Percentiles rank a stretch among this genome's conserved stretches.
Conservation (phyloP, 2,888 invertebrate species). For the Drosophila diplacantha region DNA sequence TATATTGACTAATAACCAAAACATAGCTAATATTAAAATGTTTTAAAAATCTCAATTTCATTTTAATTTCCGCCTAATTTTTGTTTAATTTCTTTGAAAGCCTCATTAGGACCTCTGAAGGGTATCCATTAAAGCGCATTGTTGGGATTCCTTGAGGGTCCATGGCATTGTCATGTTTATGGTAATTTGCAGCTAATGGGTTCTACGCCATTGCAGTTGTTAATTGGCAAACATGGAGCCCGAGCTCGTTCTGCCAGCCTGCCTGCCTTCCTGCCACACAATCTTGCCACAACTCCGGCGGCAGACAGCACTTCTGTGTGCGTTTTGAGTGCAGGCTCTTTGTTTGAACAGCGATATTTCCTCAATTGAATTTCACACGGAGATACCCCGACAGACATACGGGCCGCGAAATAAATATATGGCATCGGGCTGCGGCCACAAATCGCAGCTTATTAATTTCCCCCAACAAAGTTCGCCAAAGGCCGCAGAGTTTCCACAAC, state of each 20-base stretch:
- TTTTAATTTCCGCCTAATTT: not conserved
- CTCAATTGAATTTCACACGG: constrained; percentile 61
- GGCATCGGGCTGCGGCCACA: constrained; percentile 41
- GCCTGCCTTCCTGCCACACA: constrained; percentile 1
- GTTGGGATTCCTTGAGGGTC: constrained; percentile 46
- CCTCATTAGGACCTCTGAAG: not conserved
- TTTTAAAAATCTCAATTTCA: not conserved
- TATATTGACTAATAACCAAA: not conserved
- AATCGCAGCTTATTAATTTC: constrained; percentile 69
- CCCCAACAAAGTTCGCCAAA: constrained; percentile 60
- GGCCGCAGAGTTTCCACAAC: constrained; percentile 44
- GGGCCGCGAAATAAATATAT: constrained; percentile 33
- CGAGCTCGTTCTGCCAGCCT: constrained; percentile 42
- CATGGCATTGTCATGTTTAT: constrained; percentile 67
- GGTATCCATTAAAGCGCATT: not conserved
- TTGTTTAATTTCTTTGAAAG: not conserved
- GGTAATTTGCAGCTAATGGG: constrained; percentile 72
- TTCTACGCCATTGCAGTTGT: constrained; percentile 68
- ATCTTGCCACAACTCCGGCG: constrained; percentile 12
- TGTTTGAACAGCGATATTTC: constrained; percentile 55
- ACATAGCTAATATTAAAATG: not conserved
- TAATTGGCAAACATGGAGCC: constrained; percentile 60
- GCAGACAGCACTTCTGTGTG: constrained; percentile 15
- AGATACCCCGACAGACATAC: constrained; percentile 42
- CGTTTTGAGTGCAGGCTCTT: constrained; percentile 27